These are phyloP conservation scores for Decapterus maruadsi DNA, from an alignment of 2,797 vertebrate genomes.

Conservation along the genomic window DNA sequence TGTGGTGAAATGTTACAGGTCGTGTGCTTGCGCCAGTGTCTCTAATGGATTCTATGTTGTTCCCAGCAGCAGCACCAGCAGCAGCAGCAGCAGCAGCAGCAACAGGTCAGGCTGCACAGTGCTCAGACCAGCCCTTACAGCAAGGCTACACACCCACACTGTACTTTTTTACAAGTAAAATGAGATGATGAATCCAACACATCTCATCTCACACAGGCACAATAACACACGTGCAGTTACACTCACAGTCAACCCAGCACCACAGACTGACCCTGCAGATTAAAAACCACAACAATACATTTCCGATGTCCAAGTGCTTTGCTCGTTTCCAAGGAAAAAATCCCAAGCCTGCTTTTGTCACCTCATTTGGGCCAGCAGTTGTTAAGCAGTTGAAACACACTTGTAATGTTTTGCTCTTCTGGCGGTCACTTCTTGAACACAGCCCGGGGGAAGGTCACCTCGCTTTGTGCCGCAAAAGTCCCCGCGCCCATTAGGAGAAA, in stretches of 20 bases:
- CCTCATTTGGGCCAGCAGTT: slow-evolving; percentile 37
- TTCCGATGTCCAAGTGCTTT: slow-evolving; percentile 26
- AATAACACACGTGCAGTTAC: not conserved
- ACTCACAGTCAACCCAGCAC: slow-evolving; percentile 31
- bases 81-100: slow-evolving; percentile 37
- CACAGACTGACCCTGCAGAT: slow-evolving; percentile 44
- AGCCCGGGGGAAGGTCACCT: slow-evolving; percentile 58
- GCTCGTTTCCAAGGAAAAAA: slow-evolving; percentile 45
- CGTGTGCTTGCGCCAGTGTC: slow-evolving; percentile 16
- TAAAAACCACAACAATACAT: slow-evolving; percentile 39
- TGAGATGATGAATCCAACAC: slow-evolving; percentile 44
- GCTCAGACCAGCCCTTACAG: slow-evolving; percentile 49
- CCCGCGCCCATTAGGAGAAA: slow-evolving; percentile 36
- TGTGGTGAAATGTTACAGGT: slow-evolving; percentile 31
- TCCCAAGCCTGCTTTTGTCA: slow-evolving; percentile 51
- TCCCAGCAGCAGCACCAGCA: slow-evolving; percentile 33
- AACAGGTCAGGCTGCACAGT: slow-evolving; percentile 53
- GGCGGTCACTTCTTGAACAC: slow-evolving; percentile 33
- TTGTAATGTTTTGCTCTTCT: slow-evolving; percentile 53
- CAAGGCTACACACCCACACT: slow-evolving; percentile 42
- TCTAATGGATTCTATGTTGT: slow-evolving; percentile 54
- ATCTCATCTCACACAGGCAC: slow-evolving; percentile 6
- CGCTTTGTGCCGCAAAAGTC: slow-evolving; percentile 25
- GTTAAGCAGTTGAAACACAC: slow-evolving; percentile 54
- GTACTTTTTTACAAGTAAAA: slow-evolving; percentile 39